A percentile compares a stretch with the other conserved stretches of the same genome.
Conservation (phyloP, 2,113 vertebrate species). For the Chaenocephalus aceratus region DNA sequence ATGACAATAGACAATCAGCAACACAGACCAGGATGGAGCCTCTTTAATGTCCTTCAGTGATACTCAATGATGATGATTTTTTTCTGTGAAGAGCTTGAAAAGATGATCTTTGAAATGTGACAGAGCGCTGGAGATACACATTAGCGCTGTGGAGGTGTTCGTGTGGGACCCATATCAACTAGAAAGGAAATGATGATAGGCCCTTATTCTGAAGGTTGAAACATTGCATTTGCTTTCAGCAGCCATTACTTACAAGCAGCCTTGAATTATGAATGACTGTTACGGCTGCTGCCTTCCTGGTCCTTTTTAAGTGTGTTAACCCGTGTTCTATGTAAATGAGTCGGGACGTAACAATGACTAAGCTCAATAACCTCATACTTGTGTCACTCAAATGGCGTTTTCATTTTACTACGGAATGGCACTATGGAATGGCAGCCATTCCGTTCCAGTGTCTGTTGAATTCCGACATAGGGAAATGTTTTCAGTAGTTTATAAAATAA, state of each 20-base stretch:
- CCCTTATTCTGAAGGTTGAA: not conserved
- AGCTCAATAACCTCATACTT: not conserved
- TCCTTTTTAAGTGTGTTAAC: no score
- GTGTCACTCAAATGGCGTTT: not conserved
- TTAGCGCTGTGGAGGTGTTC: conserved; percentile 33
- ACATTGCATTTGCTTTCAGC: not conserved
- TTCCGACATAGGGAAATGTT: no score
- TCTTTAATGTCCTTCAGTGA: conserved; percentile 10
- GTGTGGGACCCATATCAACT: not conserved
- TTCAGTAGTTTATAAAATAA: no score
- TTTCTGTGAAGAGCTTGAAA: conserved; percentile 16
- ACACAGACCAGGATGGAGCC: not conserved
- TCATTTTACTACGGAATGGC: no score
- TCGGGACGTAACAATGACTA: no score
- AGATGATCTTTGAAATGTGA: conserved; percentile 4
- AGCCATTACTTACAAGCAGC: not conserved
- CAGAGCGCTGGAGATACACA: conserved; percentile 3
- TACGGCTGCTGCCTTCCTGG: no score
- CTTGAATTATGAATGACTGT: not conserved
- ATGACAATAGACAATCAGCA: conserved; percentile 13
- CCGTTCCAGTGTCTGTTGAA: no score
- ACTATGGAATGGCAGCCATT: no score
- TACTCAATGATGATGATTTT: conserved; percentile 17
- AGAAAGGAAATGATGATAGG: conserved; percentile 7
- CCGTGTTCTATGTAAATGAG: no score